Evolutionary conservation across 2,113 vertebrate species (phyloP).

Genomic region (Alethe diademata): DNA sequence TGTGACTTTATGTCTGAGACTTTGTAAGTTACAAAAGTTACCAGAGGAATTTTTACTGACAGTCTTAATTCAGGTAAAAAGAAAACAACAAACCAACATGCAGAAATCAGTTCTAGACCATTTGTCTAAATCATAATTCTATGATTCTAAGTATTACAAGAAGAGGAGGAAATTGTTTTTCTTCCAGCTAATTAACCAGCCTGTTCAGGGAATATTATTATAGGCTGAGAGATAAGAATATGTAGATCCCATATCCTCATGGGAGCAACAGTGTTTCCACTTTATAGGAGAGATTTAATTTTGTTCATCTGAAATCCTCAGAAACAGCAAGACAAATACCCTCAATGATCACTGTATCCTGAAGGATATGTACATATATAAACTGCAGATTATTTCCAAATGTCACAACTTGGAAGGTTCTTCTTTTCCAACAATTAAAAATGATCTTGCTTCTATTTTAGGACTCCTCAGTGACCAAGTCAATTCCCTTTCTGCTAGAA

Average conservation of each 20-base stretch:
- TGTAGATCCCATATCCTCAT: background rate
- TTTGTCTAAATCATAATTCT: background rate
- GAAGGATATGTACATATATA: background rate
- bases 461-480: background rate
- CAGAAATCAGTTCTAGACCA: background rate
- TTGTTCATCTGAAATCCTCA: background rate
- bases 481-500: background rate
- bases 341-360: background rate
- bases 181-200: background rate
- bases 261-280: background rate
- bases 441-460: background rate
- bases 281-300: background rate
- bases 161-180: background rate
- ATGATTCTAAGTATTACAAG: background rate
- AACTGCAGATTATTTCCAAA: background rate
- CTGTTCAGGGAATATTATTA: background rate
- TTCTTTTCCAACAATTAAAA: background rate
- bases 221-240: background rate
- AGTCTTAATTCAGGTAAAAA: background rate
- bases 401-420: background rate
- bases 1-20: background rate
- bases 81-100: background rate
- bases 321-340: background rate
- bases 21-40: background rate
- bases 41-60: background rate